Evolutionary conservation across 1,140 invertebrate genomes (phyloP).

Genomic region (Paraescarpia echinospica): DNA sequence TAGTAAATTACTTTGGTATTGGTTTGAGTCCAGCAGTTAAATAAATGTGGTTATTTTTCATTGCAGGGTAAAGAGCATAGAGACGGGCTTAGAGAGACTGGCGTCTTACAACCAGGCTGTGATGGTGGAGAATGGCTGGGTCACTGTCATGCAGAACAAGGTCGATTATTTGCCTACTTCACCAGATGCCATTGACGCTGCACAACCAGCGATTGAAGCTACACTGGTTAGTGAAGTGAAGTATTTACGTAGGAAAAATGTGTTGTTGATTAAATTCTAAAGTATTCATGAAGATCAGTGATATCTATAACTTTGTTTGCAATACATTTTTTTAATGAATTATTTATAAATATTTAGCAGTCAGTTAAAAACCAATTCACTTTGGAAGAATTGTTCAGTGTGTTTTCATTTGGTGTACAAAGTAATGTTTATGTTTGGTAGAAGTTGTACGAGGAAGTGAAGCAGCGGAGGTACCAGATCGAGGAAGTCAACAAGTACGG

Average conservation of each 20-base stretch:
- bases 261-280: slow-evolving; percentile 32
- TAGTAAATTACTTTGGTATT: neutral
- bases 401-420: neutral
- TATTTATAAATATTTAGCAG: neutral
- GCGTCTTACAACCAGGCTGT: slow-evolving; percentile 49
- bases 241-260: neutral
- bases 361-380: neutral
- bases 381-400: neutral
- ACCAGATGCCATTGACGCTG: neutral
- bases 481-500: slow-evolving; percentile 94
- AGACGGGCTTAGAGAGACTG: slow-evolving; percentile 48
- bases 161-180: neutral
- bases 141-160: slow-evolving; percentile 6
- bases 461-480: slow-evolving; percentile 87
- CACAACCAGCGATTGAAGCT: neutral
- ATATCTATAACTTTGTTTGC: neutral
- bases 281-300: neutral
- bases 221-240: slow-evolving; percentile 10
- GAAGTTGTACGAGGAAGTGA: slow-evolving; percentile 85
- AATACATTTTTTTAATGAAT: neutral
- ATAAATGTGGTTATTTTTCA: neutral
- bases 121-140: slow-evolving; percentile 50
- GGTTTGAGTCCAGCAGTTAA: neutral
- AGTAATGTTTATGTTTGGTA: slow-evolving; percentile 53
- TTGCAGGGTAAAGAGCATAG: slow-evolving; percentile 38